A percentile compares a stretch with the other conserved stretches of the same genome.
phyloP scores from a whole-genome alignment of 2,113 vertebrate species.

The Tragulus kanchil region DNA sequence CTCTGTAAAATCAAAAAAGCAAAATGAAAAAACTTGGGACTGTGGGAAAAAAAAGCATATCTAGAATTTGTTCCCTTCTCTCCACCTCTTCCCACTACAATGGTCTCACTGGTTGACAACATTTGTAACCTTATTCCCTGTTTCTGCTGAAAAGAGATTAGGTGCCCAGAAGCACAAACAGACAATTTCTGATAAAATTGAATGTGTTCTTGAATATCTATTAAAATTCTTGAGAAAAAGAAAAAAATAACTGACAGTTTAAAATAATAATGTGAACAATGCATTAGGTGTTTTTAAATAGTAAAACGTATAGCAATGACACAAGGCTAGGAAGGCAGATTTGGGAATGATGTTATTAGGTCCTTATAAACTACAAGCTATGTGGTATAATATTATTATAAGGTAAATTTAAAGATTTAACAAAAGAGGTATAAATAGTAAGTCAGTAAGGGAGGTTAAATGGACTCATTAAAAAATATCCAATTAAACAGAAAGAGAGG shows the following conservation, averaged over 20 bases:
- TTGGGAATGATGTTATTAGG: slow-evolving; percentile 22
- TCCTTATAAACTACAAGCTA: slow-evolving; percentile 23
- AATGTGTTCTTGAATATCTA: neutral
- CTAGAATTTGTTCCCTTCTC: neutral
- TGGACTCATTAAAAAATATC: slow-evolving; percentile 16
- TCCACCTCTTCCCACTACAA: neutral
- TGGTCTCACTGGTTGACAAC: neutral
- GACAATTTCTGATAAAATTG: neutral
- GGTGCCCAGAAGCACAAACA: neutral
- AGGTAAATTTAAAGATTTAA: neutral
- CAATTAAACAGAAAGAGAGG: slow-evolving; percentile 28
- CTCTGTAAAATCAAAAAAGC: no score
- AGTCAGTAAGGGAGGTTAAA: slow-evolving; percentile 15
- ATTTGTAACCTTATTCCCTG: neutral
- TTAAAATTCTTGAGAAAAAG: neutral
- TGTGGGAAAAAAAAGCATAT: neutral
- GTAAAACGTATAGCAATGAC: slow-evolving; percentile 25
- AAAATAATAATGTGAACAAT: slow-evolving; percentile 45
- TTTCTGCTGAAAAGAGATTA: neutral
- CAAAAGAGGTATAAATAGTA: slow-evolving; percentile 25
- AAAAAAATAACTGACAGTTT: slow-evolving; percentile 27
- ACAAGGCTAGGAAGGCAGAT: slow-evolving; percentile 26
- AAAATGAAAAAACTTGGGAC: no score
- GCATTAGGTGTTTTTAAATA: slow-evolving; percentile 25
- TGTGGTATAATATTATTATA: neutral